These are phyloP conservation scores for Sebastes hubbsi DNA, from an alignment of 2,797 vertebrate species.

Conservation along the genomic window DNA sequence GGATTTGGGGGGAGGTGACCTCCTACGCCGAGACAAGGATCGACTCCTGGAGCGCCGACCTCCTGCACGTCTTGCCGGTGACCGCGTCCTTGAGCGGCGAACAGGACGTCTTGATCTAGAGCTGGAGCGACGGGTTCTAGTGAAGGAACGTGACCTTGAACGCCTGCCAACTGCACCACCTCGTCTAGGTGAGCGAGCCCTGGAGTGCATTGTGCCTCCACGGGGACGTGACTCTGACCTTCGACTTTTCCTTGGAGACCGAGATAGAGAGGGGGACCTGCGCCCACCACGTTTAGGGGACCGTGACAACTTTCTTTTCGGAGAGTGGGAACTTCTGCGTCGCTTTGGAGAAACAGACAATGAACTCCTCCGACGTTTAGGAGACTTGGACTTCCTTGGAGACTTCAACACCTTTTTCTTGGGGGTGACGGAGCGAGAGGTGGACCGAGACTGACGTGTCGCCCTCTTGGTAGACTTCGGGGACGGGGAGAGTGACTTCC, in stretches of 20 bases:
- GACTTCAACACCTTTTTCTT: conserved; percentile 70
- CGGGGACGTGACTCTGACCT: conserved; percentile 72
- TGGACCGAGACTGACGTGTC: conserved; percentile 64
- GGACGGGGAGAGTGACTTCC: conserved; percentile 50
- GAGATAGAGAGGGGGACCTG: conserved; percentile 68
- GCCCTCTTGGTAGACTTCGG: conserved; percentile 56
- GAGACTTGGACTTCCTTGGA: conserved; percentile 67
- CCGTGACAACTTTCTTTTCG: conserved; percentile 66
- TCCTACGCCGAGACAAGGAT: conserved; percentile 75
- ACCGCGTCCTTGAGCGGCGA: conserved; percentile 75
- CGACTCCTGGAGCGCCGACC: conserved; percentile 80
- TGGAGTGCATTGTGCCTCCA: conserved; percentile 67
- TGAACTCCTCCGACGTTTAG: conserved; percentile 59
- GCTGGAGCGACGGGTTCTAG: conserved; percentile 62
- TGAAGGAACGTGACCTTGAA: conserved; percentile 69
- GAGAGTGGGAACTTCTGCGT: conserved; percentile 56
- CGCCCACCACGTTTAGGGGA: conserved; percentile 70
- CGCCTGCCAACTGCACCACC: conserved; percentile 57
- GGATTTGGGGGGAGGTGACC: conserved; percentile 74
- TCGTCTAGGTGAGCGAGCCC: conserved; percentile 75
- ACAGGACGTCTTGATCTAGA: conserved; percentile 76
- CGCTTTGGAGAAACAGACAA: conserved; percentile 70
- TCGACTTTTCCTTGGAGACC: conserved; percentile 69
- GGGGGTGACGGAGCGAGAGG: conserved; percentile 68
- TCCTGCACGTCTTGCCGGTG: conserved; percentile 65